These are phyloP conservation scores for Parambassis ranga DNA, from an alignment of 2,797 vertebrate species.

Conservation along the genomic window DNA sequence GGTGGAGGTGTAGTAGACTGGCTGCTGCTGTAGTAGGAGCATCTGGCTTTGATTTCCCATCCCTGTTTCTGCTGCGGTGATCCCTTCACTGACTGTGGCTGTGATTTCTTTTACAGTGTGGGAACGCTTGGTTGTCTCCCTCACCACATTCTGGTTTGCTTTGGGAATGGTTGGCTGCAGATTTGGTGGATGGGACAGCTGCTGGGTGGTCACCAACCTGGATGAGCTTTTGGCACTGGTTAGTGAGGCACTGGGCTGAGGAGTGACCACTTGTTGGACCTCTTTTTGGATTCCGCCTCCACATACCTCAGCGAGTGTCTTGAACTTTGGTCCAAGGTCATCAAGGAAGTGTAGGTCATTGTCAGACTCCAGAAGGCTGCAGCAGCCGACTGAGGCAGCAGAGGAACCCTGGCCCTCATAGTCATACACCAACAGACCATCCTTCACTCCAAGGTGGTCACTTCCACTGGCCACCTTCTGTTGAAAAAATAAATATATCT, in stretches of 20 bases:
- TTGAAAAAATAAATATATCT: neutral
- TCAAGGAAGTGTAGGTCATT: slow-evolving; percentile 85
- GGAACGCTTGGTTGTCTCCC: slow-evolving; percentile 21
- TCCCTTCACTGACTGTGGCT: slow-evolving; percentile 4
- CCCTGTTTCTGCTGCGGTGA: slow-evolving; percentile 3
- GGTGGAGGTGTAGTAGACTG: slow-evolving; percentile 76
- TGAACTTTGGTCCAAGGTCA: slow-evolving; percentile 90
- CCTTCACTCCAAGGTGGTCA: slow-evolving; percentile 69
- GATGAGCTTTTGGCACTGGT: slow-evolving; percentile 17
- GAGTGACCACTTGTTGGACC: neutral
- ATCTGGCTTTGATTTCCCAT: slow-evolving; percentile 51
- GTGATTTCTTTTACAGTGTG: slow-evolving; percentile 13
- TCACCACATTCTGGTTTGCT: slow-evolving; percentile 23
- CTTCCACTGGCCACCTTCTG: slow-evolving; percentile 44
- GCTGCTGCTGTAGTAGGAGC: slow-evolving; percentile 69
- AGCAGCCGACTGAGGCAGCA: slow-evolving; percentile 86
- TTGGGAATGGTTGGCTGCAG: neutral
- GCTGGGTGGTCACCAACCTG: neutral
- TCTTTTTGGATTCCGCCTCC: slow-evolving; percentile 50
- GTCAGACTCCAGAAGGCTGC: slow-evolving; percentile 84
- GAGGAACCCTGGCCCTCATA: slow-evolving; percentile 84
- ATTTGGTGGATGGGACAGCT: neutral
- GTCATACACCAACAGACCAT: slow-evolving; percentile 79
- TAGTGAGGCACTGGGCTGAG: slow-evolving; percentile 11
- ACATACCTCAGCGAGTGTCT: slow-evolving; percentile 86